Percentiles rank a stretch among this genome's conserved stretches.
Evolutionary conservation across 2,888 invertebrate species (phyloP).

Genomic region (Pteria penguin): DNA sequence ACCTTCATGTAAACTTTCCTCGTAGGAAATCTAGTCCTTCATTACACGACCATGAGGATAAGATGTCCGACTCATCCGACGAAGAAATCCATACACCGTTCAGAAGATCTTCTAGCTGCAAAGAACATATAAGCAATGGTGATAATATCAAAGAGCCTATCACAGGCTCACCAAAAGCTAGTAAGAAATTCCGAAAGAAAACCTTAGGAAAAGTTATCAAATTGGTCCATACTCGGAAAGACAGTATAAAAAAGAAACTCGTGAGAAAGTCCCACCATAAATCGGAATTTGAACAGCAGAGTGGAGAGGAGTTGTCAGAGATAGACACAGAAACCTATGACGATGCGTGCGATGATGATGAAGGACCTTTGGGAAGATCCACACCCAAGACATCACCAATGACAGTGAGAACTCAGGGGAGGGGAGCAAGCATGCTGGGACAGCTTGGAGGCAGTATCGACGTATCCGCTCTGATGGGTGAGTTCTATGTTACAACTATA

Average conservation of each 20-base stretch:
- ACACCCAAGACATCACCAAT: slow-evolving; percentile 72
- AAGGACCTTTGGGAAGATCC: slow-evolving; percentile 67
- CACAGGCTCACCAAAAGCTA: slow-evolving; percentile 51
- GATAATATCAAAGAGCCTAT: slow-evolving; percentile 44
- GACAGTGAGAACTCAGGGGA: slow-evolving; percentile 58
- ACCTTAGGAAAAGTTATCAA: slow-evolving; percentile 90
- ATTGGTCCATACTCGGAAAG: slow-evolving; percentile 87
- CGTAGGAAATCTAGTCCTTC: slow-evolving; percentile 74
- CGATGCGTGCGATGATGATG: slow-evolving; percentile 61
- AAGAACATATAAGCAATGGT: slow-evolving; percentile 46
- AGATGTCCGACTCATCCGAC: slow-evolving; percentile 50
- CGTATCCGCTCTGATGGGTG: slow-evolving; percentile 72
- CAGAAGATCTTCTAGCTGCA: slow-evolving; percentile 70
- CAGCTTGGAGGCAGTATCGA: slow-evolving; percentile 58
- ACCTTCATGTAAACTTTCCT: slow-evolving; percentile 58
- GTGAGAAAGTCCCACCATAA: slow-evolving; percentile 54
- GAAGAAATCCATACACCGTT: slow-evolving; percentile 45
- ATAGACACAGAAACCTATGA: slow-evolving; percentile 63
- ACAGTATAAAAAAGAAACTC: slow-evolving; percentile 84
- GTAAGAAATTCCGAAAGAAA: slow-evolving; percentile 82
- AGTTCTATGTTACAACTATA: too few relatives aligned
- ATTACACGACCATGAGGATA: slow-evolving; percentile 56
- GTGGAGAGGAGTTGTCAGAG: slow-evolving; percentile 69
- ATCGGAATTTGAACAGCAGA: slow-evolving; percentile 54
- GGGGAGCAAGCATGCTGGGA: slow-evolving; percentile 51